Base-by-base conservation (phyloP, 2,888 invertebrate species). In the Lycaena phlaeas region DNA sequence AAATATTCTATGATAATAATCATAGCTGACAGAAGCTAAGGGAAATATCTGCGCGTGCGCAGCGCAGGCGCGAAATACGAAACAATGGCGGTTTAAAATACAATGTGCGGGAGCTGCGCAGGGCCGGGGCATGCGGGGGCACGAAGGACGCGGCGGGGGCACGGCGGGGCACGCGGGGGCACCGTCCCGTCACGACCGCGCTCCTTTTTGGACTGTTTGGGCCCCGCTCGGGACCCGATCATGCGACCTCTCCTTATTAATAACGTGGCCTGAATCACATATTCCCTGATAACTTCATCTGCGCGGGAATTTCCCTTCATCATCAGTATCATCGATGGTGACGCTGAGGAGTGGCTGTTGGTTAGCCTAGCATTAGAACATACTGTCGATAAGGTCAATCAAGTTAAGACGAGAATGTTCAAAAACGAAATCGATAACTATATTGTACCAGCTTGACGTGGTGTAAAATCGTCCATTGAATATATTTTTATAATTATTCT, bases 61-160 rank as follows among this genome's bases (percentile, higher is more conserved):
- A 60, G 63, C 53, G 61, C 68, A 71, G 75, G 77, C 77, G 79
- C 73, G 73, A 76, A 77, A 67, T 73, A 69, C 71, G 72, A 74
- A 70, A 79, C 81, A 78, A 82, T 81, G 66, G 79, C 64, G 72
- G 69, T 77, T 79, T 79, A 79, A 63, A 81, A 81, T 79, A 79
- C 81, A 78, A 81, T 79, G 76, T 76, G 72, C 70, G 70, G 69
- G 67, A 62, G 53, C 76, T 67, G 64, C 69, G 71, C 72, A 71
- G 68, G 71, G 66, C 69, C 58, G 70, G n/a, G n/a, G n/a, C n/a
- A n/a, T n/a, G n/a, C n/a, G n/a, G n/a, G n/a, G n/a, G n/a, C n/a
- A n/a, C n/a, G n/a, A n/a, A n/a, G n/a, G n/a, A n/a, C n/a, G n/a
- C n/a, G n/a, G n/a, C n/a, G n/a, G n/a, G n/a, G n/a, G n/a, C n/a